Percentiles rank a stretch among this genome's conserved stretches.
phyloP scores from a whole-genome alignment of 2,888 invertebrate species.

The Sycophila texana region DNA sequence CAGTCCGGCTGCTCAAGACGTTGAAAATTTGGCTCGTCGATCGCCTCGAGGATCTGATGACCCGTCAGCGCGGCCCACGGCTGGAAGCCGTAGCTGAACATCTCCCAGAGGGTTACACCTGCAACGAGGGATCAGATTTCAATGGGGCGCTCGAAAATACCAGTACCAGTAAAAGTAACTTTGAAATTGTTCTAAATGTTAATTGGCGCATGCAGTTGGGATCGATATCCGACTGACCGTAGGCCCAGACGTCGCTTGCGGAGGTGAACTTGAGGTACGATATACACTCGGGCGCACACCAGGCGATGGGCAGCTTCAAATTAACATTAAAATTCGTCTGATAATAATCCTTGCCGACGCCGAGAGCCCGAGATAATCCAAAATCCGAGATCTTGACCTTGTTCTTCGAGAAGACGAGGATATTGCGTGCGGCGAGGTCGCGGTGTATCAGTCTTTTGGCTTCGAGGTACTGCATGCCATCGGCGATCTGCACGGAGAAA shows the following conservation, averaged over 20 bases:
- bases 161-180: too few relatives aligned
- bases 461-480: slow-evolving; percentile 98
- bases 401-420: slow-evolving; percentile 96
- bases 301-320: slow-evolving; percentile 97
- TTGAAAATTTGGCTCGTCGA: slow-evolving; percentile 93
- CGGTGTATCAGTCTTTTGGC: slow-evolving; percentile 97
- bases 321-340: slow-evolving; percentile 98
- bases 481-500: slow-evolving; percentile 96
- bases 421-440: slow-evolving; percentile 97
- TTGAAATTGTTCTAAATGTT: too few relatives aligned
- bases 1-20: slow-evolving; percentile 95
- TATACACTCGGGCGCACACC: slow-evolving; percentile 99
- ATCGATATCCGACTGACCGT: slow-evolving; percentile 76
- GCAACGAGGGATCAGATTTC: background rate
- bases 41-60: slow-evolving; percentile 95
- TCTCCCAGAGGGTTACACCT: slow-evolving; percentile 97
- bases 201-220: too few relatives aligned
- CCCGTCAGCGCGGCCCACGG: slow-evolving; percentile 98
- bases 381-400: slow-evolving; percentile 99
- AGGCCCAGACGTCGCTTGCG: slow-evolving; percentile 98
- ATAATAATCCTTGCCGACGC: slow-evolving; percentile 99
- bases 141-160: too few relatives aligned
- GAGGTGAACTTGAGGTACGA: slow-evolving; percentile 96
- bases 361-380: slow-evolving; percentile 95
- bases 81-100: slow-evolving; percentile 99